Evolutionary conservation across 2,113 vertebrate species (phyloP).

Genomic region (Sebastes fasciatus): DNA sequence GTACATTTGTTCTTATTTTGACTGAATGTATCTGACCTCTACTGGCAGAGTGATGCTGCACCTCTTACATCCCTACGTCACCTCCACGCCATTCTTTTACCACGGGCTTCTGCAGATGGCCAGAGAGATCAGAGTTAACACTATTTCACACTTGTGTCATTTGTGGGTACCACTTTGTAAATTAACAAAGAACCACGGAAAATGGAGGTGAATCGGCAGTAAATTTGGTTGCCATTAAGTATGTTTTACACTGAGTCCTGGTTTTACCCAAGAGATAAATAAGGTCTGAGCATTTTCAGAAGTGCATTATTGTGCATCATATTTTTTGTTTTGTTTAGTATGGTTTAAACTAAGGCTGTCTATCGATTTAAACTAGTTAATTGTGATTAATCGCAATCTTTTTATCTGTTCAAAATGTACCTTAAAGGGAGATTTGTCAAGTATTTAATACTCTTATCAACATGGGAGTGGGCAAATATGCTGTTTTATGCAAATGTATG

Average conservation of each 20-base stretch:
- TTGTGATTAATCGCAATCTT: too few species aligned
- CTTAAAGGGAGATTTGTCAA: too few species aligned
- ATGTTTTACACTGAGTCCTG: not conserved
- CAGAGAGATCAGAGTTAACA: slow-evolving; percentile 6
- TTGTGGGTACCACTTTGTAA: not conserved
- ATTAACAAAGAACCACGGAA: slow-evolving; percentile 2
- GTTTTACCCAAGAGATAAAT: not conserved
- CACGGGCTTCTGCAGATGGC: not conserved
- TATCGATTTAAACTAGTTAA: too few species aligned
- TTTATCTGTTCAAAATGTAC: too few species aligned
- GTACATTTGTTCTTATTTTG: not conserved
- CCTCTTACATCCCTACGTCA: not conserved
- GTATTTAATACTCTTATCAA: too few species aligned
- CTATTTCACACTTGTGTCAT: not conserved
- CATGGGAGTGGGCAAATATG: too few species aligned
- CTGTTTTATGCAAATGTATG: too few species aligned
- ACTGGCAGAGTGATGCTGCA: not conserved
- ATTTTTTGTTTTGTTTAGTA: not conserved
- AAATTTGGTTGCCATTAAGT: slow-evolving; percentile 11
- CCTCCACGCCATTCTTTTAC: not conserved
- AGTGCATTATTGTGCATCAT: not conserved
- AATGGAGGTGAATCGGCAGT: not conserved
- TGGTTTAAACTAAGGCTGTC: not conserved
- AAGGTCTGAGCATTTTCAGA: not conserved
- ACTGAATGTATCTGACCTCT: slow-evolving; percentile 40